phyloP scores from a whole-genome alignment of 2,888 invertebrate species.

The Venustoraphidia nigricollis region DNA sequence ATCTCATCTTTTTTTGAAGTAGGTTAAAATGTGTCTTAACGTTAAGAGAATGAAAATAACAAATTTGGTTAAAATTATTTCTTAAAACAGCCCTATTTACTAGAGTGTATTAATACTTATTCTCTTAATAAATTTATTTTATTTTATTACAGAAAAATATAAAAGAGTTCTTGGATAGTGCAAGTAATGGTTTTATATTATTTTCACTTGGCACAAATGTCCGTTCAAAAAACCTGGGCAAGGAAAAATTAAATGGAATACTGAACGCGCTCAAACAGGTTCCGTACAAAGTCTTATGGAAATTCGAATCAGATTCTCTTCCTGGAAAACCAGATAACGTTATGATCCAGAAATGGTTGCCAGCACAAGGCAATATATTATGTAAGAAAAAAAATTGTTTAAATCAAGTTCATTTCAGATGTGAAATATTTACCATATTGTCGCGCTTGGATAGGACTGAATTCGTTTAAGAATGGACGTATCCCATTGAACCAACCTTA shows the following conservation, averaged over 20 bases:
- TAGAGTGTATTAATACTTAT: too few species aligned
- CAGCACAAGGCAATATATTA: slow-evolving; percentile 26
- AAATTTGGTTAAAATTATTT: too few species aligned
- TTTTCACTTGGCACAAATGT: slow-evolving; percentile 29
- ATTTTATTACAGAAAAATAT: slow-evolving; percentile 19
- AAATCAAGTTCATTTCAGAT: too few species aligned
- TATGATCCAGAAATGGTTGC: slow-evolving; percentile 28
- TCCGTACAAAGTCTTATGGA: slow-evolving; percentile 28
- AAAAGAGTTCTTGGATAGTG: slow-evolving; percentile 20
- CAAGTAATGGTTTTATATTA: slow-evolving; percentile 24
- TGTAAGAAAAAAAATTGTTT: slow-evolving; percentile 15
- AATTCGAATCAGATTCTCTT: slow-evolving; percentile 25
- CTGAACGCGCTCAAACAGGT: slow-evolving; percentile 23
- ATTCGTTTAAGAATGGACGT: too few species aligned
- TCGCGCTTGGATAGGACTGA: too few species aligned
- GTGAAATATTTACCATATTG: too few species aligned
- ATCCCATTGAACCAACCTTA: too few species aligned
- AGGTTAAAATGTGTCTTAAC: too few species aligned
- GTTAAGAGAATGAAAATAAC: too few species aligned
- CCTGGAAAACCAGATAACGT: slow-evolving; percentile 25
- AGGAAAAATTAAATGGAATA: slow-evolving; percentile 19
- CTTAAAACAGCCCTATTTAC: too few species aligned
- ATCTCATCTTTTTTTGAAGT: too few species aligned
- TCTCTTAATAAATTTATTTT: not conserved
- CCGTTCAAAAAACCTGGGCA: slow-evolving; percentile 22